Base-by-base conservation (phyloP, 2,888 invertebrate species). In the Trisateles emortualis region DNA sequence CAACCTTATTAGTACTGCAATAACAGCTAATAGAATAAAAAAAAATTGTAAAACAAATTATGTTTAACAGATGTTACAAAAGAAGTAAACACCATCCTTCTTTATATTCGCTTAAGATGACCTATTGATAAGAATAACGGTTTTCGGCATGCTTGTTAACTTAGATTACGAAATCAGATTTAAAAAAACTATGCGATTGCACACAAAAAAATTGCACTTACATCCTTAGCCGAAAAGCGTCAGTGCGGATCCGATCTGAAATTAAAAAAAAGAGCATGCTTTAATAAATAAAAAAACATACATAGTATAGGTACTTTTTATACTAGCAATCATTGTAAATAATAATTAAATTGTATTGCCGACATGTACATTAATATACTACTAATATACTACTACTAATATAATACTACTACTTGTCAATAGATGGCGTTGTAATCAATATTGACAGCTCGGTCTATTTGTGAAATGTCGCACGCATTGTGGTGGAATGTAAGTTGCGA, bases 61-160 rank as follows among this genome's bases (percentile, higher is more conserved):
- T 38, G 67, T 57, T 36, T 29, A n/a, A 29, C 11, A 8, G 6
- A 11, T 36, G 71, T 80, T 81, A 69, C 67, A 55, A 78, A 75
- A 78, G 64, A 58, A 60, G 58, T 68, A 57, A 61, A 76, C 72
- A 67, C 48, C 68, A 74, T 79, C 74, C 81, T 75, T 56, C 73
- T 76, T 55, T 74, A 72, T 77, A 76, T 73, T 72, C 56, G 70
- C 68, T 72, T 67, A 75, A 81, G 86, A 86, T 86, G 84, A 74
- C 82, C 82, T 79, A 83, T 63, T 51, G 84, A 83, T 86, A 83
- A 79, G 62, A 8, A 57, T 69, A 74, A 72, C 72, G 64, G 73
- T 74, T 65, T 74, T 69, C 51, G 59, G 41, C 45, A 53, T 61
- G 68, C 63, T 64, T 69, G 68, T 64, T 59, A 58, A 44, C 57